Conservation (phyloP, 2,797 vertebrate species). For the Esox lucius region DNA sequence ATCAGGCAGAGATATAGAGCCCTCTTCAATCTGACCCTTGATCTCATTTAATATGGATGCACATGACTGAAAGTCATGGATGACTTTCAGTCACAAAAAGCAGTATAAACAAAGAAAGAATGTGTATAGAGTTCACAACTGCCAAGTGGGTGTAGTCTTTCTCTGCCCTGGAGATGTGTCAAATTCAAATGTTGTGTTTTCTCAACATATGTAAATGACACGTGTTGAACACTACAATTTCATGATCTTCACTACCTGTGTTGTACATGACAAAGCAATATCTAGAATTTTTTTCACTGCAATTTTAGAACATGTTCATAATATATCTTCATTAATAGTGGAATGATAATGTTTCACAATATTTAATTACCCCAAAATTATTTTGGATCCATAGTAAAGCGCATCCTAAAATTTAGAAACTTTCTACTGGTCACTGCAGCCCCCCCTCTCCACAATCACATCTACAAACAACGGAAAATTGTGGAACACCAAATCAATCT, state of each 20-base stretch:
- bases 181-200: background rate
- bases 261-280: background rate
- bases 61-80: too few relatives aligned
- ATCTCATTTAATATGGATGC: background rate
- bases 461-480: too few relatives aligned
- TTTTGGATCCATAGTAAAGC: too few relatives aligned
- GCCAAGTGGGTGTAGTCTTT: background rate
- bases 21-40: background rate
- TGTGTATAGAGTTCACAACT: background rate
- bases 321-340: too few relatives aligned
- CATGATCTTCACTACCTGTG: background rate
- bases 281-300: too few relatives aligned
- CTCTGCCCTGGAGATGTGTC: background rate
- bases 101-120: background rate
- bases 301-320: too few relatives aligned
- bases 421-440: too few relatives aligned
- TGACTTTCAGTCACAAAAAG: background rate
- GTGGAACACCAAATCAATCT: too few relatives aligned
- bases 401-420: too few relatives aligned
- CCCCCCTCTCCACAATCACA: too few relatives aligned
- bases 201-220: slow-evolving; percentile 7
- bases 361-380: too few relatives aligned
- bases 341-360: too few relatives aligned
- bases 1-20: background rate
- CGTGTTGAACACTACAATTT: background rate